A percentile compares a stretch with the other conserved stretches of the same genome.
Conservation (phyloP, 2,113 vertebrate genomes). For the Pyxicephalus adspersus region DNA sequence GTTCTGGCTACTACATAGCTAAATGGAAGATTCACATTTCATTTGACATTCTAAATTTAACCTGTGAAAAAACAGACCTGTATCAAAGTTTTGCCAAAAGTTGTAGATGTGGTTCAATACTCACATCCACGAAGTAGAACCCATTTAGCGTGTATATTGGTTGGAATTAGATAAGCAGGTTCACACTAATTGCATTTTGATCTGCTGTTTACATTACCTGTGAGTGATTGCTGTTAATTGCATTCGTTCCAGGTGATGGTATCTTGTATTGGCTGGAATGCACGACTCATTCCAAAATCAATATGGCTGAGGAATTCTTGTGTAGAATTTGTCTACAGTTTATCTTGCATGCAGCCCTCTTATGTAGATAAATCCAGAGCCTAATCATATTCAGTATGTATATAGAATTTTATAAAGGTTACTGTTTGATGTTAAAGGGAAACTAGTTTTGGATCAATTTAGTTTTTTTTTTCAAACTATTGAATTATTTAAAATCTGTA, state of each 20-base stretch:
- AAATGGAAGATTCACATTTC: too few relatives aligned
- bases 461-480: too few relatives aligned
- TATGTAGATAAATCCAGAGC: background rate
- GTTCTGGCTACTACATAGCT: too few relatives aligned
- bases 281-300: slow-evolving; percentile 19
- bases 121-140: background rate
- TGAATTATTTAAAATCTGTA: too few relatives aligned
- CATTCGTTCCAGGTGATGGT: background rate
- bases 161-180: background rate
- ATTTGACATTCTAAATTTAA: too few relatives aligned
- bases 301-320: background rate
- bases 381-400: background rate
- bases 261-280: background rate
- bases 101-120: background rate
- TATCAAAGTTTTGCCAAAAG: background rate
- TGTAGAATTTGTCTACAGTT: background rate
- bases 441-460: too few relatives aligned
- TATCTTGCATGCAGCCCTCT: background rate
- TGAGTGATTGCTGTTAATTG: slow-evolving; percentile 8
- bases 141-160: background rate
- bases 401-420: too few relatives aligned
- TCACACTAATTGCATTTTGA: background rate
- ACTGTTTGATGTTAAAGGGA: too few relatives aligned
- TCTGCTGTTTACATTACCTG: background rate
- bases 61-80: too few relatives aligned